A percentile compares a stretch with the other conserved stretches of the same genome.
Evolutionary conservation across 2,797 vertebrate species (phyloP).

Genomic region (Macrochelys suwanniensis): DNA sequence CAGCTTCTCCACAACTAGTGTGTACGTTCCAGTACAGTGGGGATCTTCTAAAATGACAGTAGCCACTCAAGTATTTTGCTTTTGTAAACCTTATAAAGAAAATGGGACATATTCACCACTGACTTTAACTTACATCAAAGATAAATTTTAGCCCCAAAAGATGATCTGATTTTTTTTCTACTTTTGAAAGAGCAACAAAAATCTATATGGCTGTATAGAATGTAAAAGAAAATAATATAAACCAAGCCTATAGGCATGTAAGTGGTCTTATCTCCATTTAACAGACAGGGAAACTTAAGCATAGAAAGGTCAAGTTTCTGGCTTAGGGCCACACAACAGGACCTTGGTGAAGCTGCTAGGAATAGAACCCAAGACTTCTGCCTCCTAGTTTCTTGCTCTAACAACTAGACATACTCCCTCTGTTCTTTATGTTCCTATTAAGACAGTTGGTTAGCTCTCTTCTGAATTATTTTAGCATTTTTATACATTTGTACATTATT

Average conservation of each 20-base stretch:
- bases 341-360: accelerated
- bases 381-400: neutral
- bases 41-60: neutral
- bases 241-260: slow-evolving; percentile 40
- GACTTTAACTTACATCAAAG: slow-evolving; percentile 3
- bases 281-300: slow-evolving; percentile 29
- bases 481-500: slow-evolving; percentile 5
- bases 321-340: neutral
- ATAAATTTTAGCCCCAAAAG: neutral
- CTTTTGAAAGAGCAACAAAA: neutral
- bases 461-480: neutral
- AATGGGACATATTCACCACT: neutral
- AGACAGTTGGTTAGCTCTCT: neutral
- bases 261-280: slow-evolving; percentile 27
- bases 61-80: neutral
- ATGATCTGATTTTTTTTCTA: neutral
- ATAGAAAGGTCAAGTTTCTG: slow-evolving; percentile 56
- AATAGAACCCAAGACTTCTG: neutral
- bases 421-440: neutral
- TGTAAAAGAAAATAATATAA: neutral
- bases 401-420: neutral
- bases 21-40: neutral
- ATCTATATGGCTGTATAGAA: slow-evolving; percentile 3
- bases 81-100: neutral
- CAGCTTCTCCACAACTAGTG: neutral